Percentiles rank a stretch among this genome's conserved stretches.
Evolutionary conservation across 2,113 vertebrate genomes (phyloP).

Genomic region (Sula dactylatra): DNA sequence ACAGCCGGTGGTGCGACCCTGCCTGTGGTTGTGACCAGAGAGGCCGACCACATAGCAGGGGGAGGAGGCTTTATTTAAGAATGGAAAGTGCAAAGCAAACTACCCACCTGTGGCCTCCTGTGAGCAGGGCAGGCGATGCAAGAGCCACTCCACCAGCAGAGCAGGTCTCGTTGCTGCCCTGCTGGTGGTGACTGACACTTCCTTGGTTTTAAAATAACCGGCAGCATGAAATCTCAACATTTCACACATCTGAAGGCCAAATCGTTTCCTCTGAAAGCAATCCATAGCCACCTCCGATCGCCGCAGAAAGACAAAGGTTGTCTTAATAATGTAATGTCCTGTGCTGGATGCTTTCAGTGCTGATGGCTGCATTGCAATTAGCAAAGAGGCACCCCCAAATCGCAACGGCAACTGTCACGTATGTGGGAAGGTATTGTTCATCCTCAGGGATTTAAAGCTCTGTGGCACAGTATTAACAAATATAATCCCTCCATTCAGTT

Average conservation of each 20-base stretch:
- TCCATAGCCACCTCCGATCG: neutral
- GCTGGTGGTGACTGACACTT: neutral
- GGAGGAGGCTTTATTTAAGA: neutral
- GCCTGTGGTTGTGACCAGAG: neutral
- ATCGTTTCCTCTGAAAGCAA: neutral
- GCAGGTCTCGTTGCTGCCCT: neutral
- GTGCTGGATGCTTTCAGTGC: neutral
- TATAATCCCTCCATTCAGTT: neutral
- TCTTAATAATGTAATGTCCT: neutral
- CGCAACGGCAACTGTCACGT: neutral
- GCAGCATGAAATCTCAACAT: neutral
- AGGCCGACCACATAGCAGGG: rapidly evolving
- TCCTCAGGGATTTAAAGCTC: neutral
- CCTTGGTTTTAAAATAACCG: neutral
- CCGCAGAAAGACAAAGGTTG: neutral
- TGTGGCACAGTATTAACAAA: neutral
- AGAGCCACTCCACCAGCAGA: neutral
- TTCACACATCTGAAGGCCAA: neutral
- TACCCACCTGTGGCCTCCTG: neutral
- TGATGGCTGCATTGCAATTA: neutral
- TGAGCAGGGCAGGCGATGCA: rapidly evolving
- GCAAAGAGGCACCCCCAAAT: neutral
- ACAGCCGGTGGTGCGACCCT: neutral
- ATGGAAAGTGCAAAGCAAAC: neutral
- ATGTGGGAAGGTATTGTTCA: neutral